Evolutionary conservation across 2,797 vertebrate genomes (phyloP), one percentile per base, ranked within the genome.

Genomic region (Pangasius krempfi): DNA sequence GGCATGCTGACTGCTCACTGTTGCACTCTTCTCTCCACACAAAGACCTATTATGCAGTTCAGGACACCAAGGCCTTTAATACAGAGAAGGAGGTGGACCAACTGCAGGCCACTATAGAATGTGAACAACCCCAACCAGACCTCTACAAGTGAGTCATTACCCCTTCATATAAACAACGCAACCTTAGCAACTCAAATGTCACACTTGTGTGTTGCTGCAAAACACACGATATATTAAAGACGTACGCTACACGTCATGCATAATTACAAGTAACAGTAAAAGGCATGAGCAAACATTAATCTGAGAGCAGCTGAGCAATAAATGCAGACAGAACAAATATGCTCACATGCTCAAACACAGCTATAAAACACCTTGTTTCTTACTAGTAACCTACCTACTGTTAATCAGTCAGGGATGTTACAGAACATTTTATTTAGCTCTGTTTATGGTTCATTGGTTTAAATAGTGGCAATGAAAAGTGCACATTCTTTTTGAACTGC

Each of bases 51-150:
- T 97, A 96, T 91, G 98, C 98, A 25, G 97, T 99, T 88, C 98
- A 98, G 93, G 98, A 99, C 93, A 99, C 98, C 79, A 99, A 97
- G 94, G 96, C 97, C 22, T 99, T 98, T 95, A 97, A 92, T 86
- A 97, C 94, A 1, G 98, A 98, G 90, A 92, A 96, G 85, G 98
- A 99, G 89, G 94, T 98, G 0, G 97, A 97, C 87, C 94, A 95
- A 12, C 94, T 99, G 10, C 97, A 97, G 0, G 98, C 98, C 40
- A 99, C 97, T 0, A 97, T 99, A 86, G 98, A 99, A 95, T 99
- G 98, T 93, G 98, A 99, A 96, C 98, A 99, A 93, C 98, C 98
- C 5, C 98, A 99, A 92, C 97, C 98, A 1, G 98, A 99, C 94
- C 97, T 99, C 89, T 99, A 99, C 96, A 99, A 98, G 98, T 99